These are phyloP conservation scores for Neosilurus hyrtlii DNA, from an alignment of 2,797 vertebrate genomes.

Conservation along the genomic window DNA sequence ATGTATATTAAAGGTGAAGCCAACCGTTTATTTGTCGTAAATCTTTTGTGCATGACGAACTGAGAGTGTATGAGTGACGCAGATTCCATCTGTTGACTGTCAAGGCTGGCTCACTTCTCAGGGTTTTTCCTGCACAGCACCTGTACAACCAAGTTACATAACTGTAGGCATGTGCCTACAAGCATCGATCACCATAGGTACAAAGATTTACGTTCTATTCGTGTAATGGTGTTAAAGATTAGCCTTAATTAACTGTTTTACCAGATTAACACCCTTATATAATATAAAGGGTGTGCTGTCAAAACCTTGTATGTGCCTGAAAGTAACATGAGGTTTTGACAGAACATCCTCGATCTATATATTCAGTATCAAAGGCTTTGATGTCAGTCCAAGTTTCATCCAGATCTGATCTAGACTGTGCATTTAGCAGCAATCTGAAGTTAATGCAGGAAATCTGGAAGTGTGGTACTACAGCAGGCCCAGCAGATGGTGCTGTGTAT, in stretches of 20 bases:
- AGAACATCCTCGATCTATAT: too few species aligned
- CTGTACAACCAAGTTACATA: not conserved
- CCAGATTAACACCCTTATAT: not conserved
- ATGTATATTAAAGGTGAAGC: slow-evolving; percentile 17
- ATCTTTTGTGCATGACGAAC: not conserved
- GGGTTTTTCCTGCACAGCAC: slow-evolving; percentile 8
- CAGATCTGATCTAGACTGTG: too few species aligned
- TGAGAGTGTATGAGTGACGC: not conserved
- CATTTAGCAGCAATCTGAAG: too few species aligned
- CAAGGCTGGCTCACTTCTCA: slow-evolving; percentile 2
- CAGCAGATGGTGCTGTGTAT: too few species aligned
- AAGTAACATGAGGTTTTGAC: too few species aligned
- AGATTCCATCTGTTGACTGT: not conserved
- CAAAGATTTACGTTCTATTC: not conserved
- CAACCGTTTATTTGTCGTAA: not conserved
- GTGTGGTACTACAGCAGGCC: too few species aligned
- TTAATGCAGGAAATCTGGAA: too few species aligned
- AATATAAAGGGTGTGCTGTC: too few species aligned
- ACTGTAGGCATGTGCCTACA: not conserved
- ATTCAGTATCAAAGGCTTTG: too few species aligned
- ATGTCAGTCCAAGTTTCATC: too few species aligned
- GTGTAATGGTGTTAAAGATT: not conserved
- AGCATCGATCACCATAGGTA: too few species aligned
- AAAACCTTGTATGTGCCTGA: too few species aligned
- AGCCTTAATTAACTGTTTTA: not conserved